Conservation (phyloP, 2,113 vertebrate species). For the Ibidorhyncha struthersii region DNA sequence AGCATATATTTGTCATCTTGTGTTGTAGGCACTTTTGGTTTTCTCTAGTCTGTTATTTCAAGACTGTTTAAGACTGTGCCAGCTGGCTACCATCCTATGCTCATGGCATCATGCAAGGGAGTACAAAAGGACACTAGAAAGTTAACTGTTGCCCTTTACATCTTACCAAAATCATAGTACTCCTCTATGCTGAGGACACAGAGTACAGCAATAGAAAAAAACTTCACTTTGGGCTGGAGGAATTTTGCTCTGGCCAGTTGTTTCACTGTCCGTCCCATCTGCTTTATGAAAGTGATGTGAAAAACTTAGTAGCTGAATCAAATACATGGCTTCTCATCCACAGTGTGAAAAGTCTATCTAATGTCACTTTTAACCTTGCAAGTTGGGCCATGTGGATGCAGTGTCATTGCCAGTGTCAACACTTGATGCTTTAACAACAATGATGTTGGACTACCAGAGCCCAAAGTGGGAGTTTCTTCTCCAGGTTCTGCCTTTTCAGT, state of each 20-base stretch:
- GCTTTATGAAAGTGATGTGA: neutral
- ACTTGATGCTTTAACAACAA: neutral
- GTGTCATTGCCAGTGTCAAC: neutral
- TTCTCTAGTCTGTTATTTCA: constrained; percentile 4
- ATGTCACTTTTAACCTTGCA: neutral
- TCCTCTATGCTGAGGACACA: neutral
- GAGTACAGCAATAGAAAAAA: neutral
- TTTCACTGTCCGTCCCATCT: neutral
- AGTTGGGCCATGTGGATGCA: neutral
- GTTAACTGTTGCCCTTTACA: neutral
- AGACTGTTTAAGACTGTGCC: neutral
- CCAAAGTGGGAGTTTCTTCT: neutral
- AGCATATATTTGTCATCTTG: neutral
- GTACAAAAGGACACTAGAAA: neutral
- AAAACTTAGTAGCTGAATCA: neutral
- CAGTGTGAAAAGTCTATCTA: neutral
- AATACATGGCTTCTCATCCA: neutral
- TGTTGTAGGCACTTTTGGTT: neutral
- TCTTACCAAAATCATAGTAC: neutral
- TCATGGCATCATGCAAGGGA: neutral
- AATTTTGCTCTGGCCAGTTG: neutral
- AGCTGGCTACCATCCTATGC: neutral
- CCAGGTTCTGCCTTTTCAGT: neutral
- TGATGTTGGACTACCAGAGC: neutral
- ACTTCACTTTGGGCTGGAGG: neutral